phyloP scores from a whole-genome alignment of 2,888 invertebrate genomes.

The Stenolophus ochropezus region DNA sequence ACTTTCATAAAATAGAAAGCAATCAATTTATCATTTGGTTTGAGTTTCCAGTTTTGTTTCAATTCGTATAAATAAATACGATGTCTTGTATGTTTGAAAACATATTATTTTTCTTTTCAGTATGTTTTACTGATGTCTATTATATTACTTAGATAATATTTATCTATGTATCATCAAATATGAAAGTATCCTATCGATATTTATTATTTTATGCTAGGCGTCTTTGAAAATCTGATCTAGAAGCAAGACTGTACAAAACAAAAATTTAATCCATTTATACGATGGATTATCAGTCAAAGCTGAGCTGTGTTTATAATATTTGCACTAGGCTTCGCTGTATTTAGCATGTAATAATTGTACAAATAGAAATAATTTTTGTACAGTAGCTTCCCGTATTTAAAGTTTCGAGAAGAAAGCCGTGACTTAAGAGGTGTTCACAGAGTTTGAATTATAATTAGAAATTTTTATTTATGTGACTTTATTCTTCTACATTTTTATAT shows the following conservation, averaged over 20 bases:
- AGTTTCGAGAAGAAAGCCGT: slow-evolving; percentile 28
- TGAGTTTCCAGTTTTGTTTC: too few relatives aligned
- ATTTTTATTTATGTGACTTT: background rate
- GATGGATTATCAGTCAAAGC: slow-evolving; percentile 18
- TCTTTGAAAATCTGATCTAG: slow-evolving; percentile 14
- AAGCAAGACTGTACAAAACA: slow-evolving; percentile 8
- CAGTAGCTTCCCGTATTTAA: slow-evolving; percentile 17
- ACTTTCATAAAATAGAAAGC: too few relatives aligned
- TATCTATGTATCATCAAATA: background rate
- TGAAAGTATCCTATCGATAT: background rate
- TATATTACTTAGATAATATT: background rate
- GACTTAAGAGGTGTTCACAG: slow-evolving; percentile 21
- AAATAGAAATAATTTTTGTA: slow-evolving; percentile 23
- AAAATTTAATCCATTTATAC: slow-evolving; percentile 4
- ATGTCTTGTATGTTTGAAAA: background rate
- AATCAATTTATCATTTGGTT: too few relatives aligned
- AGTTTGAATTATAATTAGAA: background rate
- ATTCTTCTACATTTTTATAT: background rate
- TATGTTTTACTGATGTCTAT: background rate
- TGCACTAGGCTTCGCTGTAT: slow-evolving; percentile 31
- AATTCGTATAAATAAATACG: too few relatives aligned
- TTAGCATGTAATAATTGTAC: slow-evolving; percentile 3
- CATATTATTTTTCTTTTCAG: too few relatives aligned
- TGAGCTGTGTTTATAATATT: slow-evolving; percentile 40
- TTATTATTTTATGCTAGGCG: slow-evolving; percentile 6